These are phyloP conservation scores for Trachops cirrhosus DNA, from an alignment of 2,797 vertebrate species.

Conservation along the genomic window DNA sequence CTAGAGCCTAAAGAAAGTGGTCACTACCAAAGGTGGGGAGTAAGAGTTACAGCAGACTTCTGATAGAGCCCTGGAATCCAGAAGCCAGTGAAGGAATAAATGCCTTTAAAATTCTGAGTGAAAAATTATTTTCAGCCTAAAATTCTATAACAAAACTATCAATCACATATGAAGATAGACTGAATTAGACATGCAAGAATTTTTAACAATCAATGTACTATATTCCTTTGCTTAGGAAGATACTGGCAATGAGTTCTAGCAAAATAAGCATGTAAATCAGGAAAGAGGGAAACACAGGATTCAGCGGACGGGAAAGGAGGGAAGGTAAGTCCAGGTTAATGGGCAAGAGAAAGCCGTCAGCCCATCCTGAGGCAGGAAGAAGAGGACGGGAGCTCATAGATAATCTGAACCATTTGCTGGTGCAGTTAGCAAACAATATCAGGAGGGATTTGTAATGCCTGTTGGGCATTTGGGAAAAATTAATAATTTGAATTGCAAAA, in stretches of 20 bases:
- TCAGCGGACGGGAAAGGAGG: neutral
- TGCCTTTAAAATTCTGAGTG: neutral
- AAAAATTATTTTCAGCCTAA: neutral
- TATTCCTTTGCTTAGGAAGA: slow-evolving; percentile 26
- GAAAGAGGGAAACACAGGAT: neutral
- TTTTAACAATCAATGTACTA: neutral
- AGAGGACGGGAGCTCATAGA: neutral
- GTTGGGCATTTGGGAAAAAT: neutral
- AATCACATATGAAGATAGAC: neutral
- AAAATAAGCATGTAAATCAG: slow-evolving; percentile 16
- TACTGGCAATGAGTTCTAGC: neutral
- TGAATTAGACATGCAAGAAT: neutral
- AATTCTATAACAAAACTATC: slow-evolving; percentile 1
- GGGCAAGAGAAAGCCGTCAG: neutral
- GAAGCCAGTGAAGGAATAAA: neutral
- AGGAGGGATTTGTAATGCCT: neutral
- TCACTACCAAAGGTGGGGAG: neutral
- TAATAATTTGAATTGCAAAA: neutral
- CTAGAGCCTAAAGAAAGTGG: neutral
- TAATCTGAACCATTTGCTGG: neutral
- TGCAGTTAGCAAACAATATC: neutral
- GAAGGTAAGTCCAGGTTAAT: neutral
- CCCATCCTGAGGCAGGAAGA: neutral
- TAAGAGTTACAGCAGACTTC: neutral
- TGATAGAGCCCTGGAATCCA: neutral